Base-by-base conservation (phyloP, 2,888 invertebrate species). In the Heliconius charithonia region DNA sequence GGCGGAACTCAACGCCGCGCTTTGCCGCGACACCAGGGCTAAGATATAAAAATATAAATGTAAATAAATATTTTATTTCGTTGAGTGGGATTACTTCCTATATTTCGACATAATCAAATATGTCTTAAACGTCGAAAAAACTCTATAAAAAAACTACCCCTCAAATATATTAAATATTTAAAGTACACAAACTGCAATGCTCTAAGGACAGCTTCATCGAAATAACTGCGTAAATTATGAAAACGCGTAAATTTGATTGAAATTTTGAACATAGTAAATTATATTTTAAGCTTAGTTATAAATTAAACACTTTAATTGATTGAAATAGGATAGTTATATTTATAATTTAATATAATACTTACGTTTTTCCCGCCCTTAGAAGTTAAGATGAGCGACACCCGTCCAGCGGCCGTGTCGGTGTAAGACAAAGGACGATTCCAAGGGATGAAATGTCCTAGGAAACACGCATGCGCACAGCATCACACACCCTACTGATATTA, bases 341-440 rank as follows among this genome's bases (percentile, higher is more conserved):
- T 32, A 67, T 37, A n/a, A 70, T 25, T 59, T 16, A 51, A 69
- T 27, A 25, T 66, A 25, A 27, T 77, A 86, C 87, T 87, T 77
- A 86, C 86, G 77, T 75, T 82, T 82, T 86, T 87, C 85, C 86
- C 86, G 86, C 85, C 83, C 78, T 81, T 70, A 70, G 63, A 22
- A 69, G 29, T 56, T 41, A 19, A 32, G 65, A 76, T 51, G 75
- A 77, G 70, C 63, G 79, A 81, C 77, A 81, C 76, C 75, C 73
- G 71, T 66, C 56, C 77, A 74, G 66, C 41, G 56, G 72, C 70
- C 80, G 83, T 85, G 84, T 84, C 86, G 82, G 45, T 41, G 63
- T 4, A 84, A 86, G 86, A 92, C 90, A 91, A 93, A 93, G 92
- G 90, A 88, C 84, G 79, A 84, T 85, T 86, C 70, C 84, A 85